Base-by-base conservation (phyloP, 2,888 invertebrate species). In the Stomorhina lunata region DNA sequence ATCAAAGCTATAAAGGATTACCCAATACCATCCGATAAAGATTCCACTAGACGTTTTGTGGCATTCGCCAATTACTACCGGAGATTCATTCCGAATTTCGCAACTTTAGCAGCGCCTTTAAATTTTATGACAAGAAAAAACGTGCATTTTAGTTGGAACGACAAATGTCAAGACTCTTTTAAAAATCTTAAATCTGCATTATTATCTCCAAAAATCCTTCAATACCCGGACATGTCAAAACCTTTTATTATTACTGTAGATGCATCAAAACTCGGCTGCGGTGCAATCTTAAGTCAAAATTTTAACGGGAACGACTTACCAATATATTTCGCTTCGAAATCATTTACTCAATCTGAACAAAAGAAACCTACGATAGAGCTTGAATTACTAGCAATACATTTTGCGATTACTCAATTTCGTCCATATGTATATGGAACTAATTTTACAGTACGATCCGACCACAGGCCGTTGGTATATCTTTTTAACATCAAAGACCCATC, bases 401-500 rank as follows among this genome's bases (percentile, higher is more conserved):
- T 66, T 59, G 82, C 86, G 37, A 85, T 86, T 2, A 86, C 77
- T 27, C 73, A 85, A 45, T 87, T 85, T 71, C 57, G 37, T 53
- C 83, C 83, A 37, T 85, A 84, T 7, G 59, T 83, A 27, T 81
- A 84, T 20, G 84, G 80, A 5, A 84, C 29, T 20, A 25, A 77
- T 45, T 87, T 87, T 63, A 37, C 63, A 2, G 84, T 86, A n/a
- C 71, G 57, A 25, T 55, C 86, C 0, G 72, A 37, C 2, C 34
- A 87, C 63, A 76, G 81, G 65, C 86, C 85, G 0, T 59, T 87
- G 20, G 29, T 85, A 2, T 87, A 85, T 61, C 53, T 87, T 15
- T 86, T 85, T 55, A 73, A 66, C n/a, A 61, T 61, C 5, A 61
- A 61, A 15, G 61, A 84, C 20, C 37, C 63, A 20, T 34, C 59